Base-by-base conservation (phyloP, 2,797 vertebrate genomes). In the Taenioides sp. region DNA sequence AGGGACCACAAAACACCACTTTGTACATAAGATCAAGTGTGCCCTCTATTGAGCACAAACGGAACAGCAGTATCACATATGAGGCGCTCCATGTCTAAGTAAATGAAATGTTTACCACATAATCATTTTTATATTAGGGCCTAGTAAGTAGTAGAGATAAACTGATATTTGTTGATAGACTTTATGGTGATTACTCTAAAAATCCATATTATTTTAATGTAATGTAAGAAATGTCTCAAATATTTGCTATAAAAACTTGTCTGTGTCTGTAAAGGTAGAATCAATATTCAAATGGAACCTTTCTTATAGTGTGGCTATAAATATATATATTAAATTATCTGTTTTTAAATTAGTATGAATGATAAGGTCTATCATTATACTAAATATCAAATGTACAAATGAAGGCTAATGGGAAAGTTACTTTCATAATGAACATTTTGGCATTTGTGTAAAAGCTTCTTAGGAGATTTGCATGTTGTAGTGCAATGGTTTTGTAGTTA, bases 11-110 rank as follows among this genome's bases (percentile, higher is more conserved):
- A 7, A 63, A 59, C 68, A 58, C 71, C 72, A 22, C 82, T 81
- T 57, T 87, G 83, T 62, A 37, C n/a, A 17, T 22, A 86, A 90
- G 95, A 90, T 75, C 89, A 90, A 92, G 95, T 95, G 94, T 96
- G 95, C 97, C 97, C 96, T 95, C 97, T 96, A 85, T 95, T 90
- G 96, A 94, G 83, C 62, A 18, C 37, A 61, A 25, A 49, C 1
- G 57, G 83, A 58, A 92, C 70, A 84, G 83, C 87, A 84, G 63
- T 60, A 37, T 59, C 27, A 49, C 57, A 74, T 22, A 73, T 4
- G 7, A 23, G 23, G 16, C 14, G 17, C n/a, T 17, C 20, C 3
- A 72, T 7, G 20, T 47, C 31, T 7, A 52, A 75, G 60, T 11
- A 23, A 55, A 55, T 57, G 52, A 9, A 27, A 59, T 28, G 50